phyloP scores from a whole-genome alignment of 1,140 invertebrate species.

The Trichonephila clavipes region DNA sequence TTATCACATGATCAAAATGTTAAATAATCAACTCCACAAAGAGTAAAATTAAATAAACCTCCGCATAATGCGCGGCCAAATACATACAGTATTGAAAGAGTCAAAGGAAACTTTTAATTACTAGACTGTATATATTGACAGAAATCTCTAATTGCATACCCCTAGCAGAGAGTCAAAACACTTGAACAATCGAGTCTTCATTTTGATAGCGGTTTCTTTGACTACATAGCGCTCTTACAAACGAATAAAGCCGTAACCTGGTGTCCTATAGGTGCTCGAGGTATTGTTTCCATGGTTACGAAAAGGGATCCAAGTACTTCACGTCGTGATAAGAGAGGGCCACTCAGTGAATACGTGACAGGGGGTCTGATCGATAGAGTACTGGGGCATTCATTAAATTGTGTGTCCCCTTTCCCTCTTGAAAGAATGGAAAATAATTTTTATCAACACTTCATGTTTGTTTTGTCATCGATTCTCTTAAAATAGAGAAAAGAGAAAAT shows the following conservation, averaged over 20 bases:
- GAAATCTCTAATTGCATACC: neutral
- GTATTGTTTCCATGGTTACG: slow-evolving; percentile 44
- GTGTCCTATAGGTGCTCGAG: slow-evolving; percentile 22
- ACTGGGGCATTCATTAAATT: slow-evolving; percentile 1
- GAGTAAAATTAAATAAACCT: neutral
- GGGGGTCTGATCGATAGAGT: slow-evolving; percentile 13
- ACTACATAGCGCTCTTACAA: neutral
- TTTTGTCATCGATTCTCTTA: neutral
- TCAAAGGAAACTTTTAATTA: slow-evolving; percentile 14
- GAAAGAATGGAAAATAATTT: slow-evolving; percentile 27
- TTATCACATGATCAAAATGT: too few species aligned
- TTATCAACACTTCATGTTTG: neutral
- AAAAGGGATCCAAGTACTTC: slow-evolving; percentile 35
- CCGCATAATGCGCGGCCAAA: neutral
- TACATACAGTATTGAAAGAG: neutral
- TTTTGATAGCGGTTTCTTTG: slow-evolving; percentile 31
- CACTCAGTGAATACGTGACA: neutral
- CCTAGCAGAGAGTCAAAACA: neutral
- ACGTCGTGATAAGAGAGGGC: slow-evolving; percentile 37
- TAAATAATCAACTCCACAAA: too few species aligned
- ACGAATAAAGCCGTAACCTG: slow-evolving; percentile 11
- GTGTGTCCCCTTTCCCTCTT: slow-evolving; percentile 11
- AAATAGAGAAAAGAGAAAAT: neutral
- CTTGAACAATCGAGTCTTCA: neutral
- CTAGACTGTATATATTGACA: neutral